A percentile compares a stretch with the other conserved stretches of the same genome.
Conservation (phyloP, 1,140 invertebrate genomes). For the Plectrocnemia conspersa region DNA sequence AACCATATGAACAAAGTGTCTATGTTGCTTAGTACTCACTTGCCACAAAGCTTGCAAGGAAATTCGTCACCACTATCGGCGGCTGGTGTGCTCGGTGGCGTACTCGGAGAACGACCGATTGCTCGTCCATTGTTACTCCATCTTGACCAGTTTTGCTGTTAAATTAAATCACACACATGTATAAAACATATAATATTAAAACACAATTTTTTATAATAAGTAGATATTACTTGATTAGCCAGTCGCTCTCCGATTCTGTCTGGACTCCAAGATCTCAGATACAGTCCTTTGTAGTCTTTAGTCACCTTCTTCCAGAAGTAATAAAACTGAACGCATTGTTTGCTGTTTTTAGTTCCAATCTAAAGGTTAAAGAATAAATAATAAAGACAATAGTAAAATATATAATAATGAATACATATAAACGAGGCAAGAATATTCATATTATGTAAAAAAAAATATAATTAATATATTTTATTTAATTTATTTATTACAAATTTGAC, state of each 20-base stretch:
- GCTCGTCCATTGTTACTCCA: constrained; percentile 32
- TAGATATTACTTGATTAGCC: constrained; percentile 18
- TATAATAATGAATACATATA: not conserved
- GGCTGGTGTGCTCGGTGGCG: constrained; percentile 41
- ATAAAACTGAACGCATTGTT: constrained; percentile 96
- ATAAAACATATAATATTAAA: too few species aligned
- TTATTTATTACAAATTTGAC: too few species aligned
- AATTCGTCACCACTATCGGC: constrained; percentile 57
- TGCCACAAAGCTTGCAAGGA: constrained; percentile 96
- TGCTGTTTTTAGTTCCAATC: constrained; percentile 81
- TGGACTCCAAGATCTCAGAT: constrained; percentile 34
- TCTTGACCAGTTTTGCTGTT: constrained; percentile 30
- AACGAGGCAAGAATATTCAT: not conserved
- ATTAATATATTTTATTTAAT: not conserved
- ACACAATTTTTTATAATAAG: too few species aligned
- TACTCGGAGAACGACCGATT: constrained; percentile 36
- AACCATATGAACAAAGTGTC: constrained; percentile 45
- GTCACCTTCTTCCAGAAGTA: constrained; percentile 98
- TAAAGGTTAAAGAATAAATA: constrained; percentile 40
- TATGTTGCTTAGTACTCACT: too few species aligned
- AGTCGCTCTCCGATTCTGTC: constrained; percentile 26
- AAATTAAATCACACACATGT: constrained; percentile 6
- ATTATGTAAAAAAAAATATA: not conserved
- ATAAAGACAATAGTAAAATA: too few species aligned
- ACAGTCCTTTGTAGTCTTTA: constrained; percentile 62